phyloP scores from a whole-genome alignment of 64 coral and sea anemone genomes.

The Stichodactyla helianthus region DNA sequence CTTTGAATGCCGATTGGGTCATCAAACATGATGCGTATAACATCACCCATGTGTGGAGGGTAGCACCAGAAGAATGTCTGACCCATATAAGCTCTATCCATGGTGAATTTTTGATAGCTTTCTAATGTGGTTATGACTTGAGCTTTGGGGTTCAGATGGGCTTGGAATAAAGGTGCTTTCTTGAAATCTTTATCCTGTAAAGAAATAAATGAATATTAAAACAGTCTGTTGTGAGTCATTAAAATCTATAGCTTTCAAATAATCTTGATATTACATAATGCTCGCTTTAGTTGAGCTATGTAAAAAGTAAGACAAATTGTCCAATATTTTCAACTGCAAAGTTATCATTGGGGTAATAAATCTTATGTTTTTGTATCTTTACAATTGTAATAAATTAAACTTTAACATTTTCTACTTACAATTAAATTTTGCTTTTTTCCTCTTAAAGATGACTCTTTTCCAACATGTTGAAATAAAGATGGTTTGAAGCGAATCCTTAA shows the following conservation, averaged over 20 bases:
- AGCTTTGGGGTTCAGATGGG: slow-evolving; percentile 90
- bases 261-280: too few species aligned
- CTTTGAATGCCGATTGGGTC: slow-evolving; percentile 51
- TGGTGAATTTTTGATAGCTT: slow-evolving; percentile 56
- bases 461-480: slow-evolving; percentile 96
- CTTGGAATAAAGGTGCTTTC: slow-evolving; percentile 94
- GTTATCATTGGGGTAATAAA: too few species aligned
- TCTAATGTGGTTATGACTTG: slow-evolving; percentile 61
- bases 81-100: slow-evolving; percentile 86
- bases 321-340: too few species aligned
- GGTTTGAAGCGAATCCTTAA: slow-evolving; percentile 95
- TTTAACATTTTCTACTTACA: slow-evolving; percentile 53
- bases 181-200: slow-evolving; percentile 96
- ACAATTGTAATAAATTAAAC: too few species aligned
- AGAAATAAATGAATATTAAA: neutral
- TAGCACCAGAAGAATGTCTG: slow-evolving; percentile 99
- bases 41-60: slow-evolving; percentile 83
- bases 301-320: too few species aligned
- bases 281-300: too few species aligned
- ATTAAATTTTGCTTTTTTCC: slow-evolving; percentile 91
- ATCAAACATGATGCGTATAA: slow-evolving; percentile 75
- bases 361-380: too few species aligned
- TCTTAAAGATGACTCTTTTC: slow-evolving; percentile 88
- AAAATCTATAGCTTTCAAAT: too few species aligned
- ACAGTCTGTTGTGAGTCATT: too few species aligned